Evolutionary conservation across 2,113 vertebrate genomes (phyloP).

Genomic region (Seriola quinqueradiata): DNA sequence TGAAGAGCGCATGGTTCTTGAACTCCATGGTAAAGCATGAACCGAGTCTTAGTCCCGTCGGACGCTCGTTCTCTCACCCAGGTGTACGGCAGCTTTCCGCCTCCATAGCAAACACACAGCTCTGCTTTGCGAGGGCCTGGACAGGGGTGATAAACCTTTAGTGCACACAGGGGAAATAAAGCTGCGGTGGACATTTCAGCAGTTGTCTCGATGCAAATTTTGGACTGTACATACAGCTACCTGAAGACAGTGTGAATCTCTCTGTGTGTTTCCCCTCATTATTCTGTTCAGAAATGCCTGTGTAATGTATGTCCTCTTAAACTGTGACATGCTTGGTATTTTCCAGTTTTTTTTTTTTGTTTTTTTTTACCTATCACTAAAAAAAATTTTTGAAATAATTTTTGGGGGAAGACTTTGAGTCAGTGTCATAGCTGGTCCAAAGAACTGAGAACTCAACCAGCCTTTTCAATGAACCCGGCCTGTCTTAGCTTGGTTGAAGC

Average conservation of each 20-base stretch:
- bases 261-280: background rate
- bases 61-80: background rate
- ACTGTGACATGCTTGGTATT: no score
- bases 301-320: background rate
- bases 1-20: conserved; percentile 5
- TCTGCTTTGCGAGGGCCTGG: background rate
- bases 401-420: no score
- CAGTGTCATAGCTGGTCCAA: background rate
- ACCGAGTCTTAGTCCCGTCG: background rate
- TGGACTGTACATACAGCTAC: background rate
- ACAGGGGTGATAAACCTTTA: background rate
- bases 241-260: background rate
- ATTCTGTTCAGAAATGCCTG: background rate
- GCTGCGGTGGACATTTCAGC: background rate
- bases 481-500: no score
- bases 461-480: no score
- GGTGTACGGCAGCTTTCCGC: background rate
- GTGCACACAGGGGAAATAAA: background rate
- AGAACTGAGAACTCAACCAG: background rate
- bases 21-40: background rate
- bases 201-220: background rate
- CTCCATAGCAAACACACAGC: background rate
- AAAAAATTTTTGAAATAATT: no score
- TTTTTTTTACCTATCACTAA: no score
- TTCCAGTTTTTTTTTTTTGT: no score